Conservation (phyloP, 2,797 vertebrate species). For the Hirundo rustica region DNA sequence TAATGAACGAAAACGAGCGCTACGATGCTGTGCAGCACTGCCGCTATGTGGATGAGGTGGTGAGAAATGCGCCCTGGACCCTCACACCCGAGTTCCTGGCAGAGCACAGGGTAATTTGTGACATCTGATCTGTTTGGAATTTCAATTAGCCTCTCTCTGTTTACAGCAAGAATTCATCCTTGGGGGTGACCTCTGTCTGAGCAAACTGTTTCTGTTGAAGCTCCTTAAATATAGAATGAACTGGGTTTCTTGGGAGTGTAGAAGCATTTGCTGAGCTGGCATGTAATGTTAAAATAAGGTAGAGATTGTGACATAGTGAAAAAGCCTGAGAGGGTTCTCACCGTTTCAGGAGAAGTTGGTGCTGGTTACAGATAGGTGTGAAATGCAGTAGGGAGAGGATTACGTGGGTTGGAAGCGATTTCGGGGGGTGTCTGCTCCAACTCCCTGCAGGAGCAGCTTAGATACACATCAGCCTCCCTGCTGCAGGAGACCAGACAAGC, state of each 20-base stretch:
- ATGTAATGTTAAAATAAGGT: neutral
- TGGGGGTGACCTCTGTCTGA: neutral
- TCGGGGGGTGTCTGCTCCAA: neutral
- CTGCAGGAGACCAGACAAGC: neutral
- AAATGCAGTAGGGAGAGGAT: neutral
- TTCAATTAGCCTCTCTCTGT: neutral
- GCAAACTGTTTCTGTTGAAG: neutral
- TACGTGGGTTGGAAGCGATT: neutral
- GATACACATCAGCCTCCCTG: neutral
- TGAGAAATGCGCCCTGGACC: constrained; percentile 94
- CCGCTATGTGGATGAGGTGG: constrained; percentile 95
- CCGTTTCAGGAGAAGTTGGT: neutral
- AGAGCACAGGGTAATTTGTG: constrained; percentile 84
- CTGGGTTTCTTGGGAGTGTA: neutral
- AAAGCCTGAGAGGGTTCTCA: neutral
- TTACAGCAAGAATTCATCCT: neutral
- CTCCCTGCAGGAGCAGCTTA: neutral
- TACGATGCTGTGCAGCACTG: constrained; percentile 94
- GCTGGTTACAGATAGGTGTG: neutral
- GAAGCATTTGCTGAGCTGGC: neutral
- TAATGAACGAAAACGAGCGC: constrained; percentile 95
- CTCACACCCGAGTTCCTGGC: constrained; percentile 90
- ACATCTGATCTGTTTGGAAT: neutral
- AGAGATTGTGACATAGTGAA: neutral
- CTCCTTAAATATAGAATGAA: neutral